Conservation (phyloP, 2,797 vertebrate genomes). For the Alosa sapidissima region DNA sequence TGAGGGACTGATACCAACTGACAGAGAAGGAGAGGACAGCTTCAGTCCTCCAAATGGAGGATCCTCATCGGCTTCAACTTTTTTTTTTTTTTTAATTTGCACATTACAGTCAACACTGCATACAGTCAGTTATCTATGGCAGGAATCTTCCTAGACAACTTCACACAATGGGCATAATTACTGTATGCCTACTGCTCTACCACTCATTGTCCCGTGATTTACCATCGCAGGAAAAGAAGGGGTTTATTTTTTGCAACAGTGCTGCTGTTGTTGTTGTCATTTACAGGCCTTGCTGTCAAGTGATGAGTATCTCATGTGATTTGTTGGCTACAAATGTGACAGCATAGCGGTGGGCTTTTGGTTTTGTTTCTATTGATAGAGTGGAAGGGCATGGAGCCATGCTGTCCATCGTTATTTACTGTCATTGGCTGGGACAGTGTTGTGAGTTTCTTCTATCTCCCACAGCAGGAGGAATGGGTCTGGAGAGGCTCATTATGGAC, state of each 20-base stretch:
- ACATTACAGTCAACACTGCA: background rate
- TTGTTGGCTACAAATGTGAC: background rate
- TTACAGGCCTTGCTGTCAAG: background rate
- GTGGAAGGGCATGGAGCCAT: too few species aligned
- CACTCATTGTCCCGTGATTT: background rate
- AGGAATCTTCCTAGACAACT: background rate
- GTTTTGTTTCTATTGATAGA: too few species aligned
- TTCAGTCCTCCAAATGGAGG: too few species aligned
- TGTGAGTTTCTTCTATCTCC: background rate
- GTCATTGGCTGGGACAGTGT: too few species aligned
- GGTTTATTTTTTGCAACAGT: slow-evolving; percentile 4
- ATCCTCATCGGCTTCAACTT: too few species aligned
- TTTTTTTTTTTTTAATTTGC: too few species aligned
- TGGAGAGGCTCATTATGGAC: background rate
- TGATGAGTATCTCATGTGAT: background rate
- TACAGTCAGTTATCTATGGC: background rate
- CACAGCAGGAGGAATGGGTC: background rate
- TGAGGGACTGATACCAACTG: too few species aligned
- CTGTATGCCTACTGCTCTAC: background rate
- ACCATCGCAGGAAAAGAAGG: background rate
- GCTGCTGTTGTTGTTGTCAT: background rate
- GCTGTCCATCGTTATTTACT: too few species aligned
- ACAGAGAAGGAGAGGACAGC: too few species aligned
- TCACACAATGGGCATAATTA: background rate
- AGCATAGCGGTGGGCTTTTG: too few species aligned